Percentiles rank a stretch among this genome's conserved stretches.
phyloP scores from a whole-genome alignment of 1,140 invertebrate genomes.

The Macrocentrus cingulum region DNA sequence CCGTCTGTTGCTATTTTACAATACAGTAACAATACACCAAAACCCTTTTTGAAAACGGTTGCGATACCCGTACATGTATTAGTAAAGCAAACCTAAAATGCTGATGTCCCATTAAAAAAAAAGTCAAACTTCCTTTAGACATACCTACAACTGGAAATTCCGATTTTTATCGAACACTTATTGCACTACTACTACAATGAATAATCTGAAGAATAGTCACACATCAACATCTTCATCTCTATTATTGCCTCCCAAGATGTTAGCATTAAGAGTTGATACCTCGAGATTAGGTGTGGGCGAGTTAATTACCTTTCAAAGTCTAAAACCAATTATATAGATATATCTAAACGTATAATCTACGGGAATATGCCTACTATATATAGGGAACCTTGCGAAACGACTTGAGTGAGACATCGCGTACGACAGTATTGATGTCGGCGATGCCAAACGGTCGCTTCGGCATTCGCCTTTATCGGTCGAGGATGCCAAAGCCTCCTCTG shows the following conservation, averaged over 20 bases:
- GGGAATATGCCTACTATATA: not conserved
- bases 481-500: not conserved
- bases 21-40: no score
- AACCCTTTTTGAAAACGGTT: no score
- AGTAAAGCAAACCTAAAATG: no score
- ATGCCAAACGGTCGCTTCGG: conserved; percentile 17
- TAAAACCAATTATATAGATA: conserved; percentile 15
- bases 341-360: not conserved
- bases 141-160: no score
- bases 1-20: no score
- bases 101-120: no score
- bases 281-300: conserved; percentile 18
- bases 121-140: no score
- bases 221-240: not conserved
- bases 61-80: no score
- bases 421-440: conserved; percentile 25
- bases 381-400: conserved; percentile 13
- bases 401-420: conserved; percentile 25
- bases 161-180: no score
- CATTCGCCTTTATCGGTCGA: conserved; percentile 14
- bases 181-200: no score
- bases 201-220: no score
- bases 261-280: not conserved
- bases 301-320: conserved; percentile 23
- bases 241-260: conserved; percentile 5